Evolutionary conservation across 2,888 invertebrate species (phyloP).

Genomic region (Ectemnius lituratus): DNA sequence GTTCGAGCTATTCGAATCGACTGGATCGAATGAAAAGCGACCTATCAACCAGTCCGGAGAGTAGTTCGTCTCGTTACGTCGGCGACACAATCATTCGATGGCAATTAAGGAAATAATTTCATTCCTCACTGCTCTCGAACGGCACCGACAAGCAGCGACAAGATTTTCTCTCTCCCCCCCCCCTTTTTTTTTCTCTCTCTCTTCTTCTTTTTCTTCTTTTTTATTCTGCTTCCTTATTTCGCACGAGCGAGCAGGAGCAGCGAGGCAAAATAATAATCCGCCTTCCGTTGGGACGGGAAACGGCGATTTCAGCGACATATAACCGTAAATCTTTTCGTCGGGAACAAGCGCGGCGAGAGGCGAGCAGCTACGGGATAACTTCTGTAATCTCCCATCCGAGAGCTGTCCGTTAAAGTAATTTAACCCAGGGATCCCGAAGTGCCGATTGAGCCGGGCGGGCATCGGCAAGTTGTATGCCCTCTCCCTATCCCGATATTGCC

Average conservation of each 20-base stretch:
- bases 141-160: too few species aligned
- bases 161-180: too few species aligned
- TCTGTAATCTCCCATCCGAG: neutral
- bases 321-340: constrained; percentile 3
- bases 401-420: constrained; percentile 6
- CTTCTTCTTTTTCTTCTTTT: too few species aligned
- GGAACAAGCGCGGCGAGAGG: neutral
- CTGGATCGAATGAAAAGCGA: too few species aligned
- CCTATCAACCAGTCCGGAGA: neutral
- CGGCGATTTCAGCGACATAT: too few species aligned
- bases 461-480: neutral
- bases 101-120: neutral
- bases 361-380: neutral
- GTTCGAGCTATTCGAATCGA: too few species aligned
- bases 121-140: too few species aligned
- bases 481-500: neutral
- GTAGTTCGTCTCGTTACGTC: neutral
- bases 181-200: too few species aligned
- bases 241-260: too few species aligned
- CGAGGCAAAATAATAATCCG: too few species aligned
- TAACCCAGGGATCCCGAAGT: neutral
- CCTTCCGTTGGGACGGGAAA: too few species aligned
- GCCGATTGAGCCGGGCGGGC: neutral
- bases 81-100: neutral
- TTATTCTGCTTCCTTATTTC: too few species aligned